phyloP scores from a whole-genome alignment of 2,888 invertebrate genomes.

The Meganola albula region DNA sequence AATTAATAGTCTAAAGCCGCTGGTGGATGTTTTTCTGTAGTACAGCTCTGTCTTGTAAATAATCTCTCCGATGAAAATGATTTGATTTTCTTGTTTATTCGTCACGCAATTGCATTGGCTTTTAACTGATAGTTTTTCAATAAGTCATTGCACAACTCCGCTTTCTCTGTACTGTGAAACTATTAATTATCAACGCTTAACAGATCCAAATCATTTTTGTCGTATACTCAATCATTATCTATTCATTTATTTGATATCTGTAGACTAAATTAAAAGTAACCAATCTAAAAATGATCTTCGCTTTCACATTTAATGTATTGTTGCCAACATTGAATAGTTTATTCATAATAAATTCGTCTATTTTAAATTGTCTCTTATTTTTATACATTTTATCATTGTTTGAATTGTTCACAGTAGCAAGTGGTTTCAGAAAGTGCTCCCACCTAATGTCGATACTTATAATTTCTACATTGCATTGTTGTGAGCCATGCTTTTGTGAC shows the following conservation, averaged over 20 bases:
- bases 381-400: conserved; percentile 40
- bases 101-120: conserved; percentile 23
- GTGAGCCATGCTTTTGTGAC: conserved; percentile 37
- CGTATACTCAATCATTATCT: conserved; percentile 1
- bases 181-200: conserved; percentile 25
- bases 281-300: conserved; percentile 25
- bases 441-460: conserved; percentile 47
- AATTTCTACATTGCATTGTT: conserved; percentile 51
- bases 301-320: not conserved
- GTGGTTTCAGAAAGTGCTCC: conserved; percentile 45
- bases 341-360: too few relatives aligned
- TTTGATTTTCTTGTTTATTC: conserved; percentile 25
- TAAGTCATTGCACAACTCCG: conserved; percentile 32
- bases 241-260: not conserved
- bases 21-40: too few relatives aligned
- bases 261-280: not conserved
- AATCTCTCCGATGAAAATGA: conserved; percentile 16
- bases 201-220: conserved; percentile 9
- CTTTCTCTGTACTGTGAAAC: conserved; percentile 35
- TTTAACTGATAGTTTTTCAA: conserved; percentile 24
- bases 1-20: too few relatives aligned
- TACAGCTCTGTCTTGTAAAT: conserved; percentile 4
- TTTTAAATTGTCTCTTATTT: too few relatives aligned
- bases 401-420: conserved; percentile 35
- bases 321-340: too few relatives aligned